Evolutionary conservation across 2,113 vertebrate species (phyloP).

Genomic region (Falcunculus frontatus): DNA sequence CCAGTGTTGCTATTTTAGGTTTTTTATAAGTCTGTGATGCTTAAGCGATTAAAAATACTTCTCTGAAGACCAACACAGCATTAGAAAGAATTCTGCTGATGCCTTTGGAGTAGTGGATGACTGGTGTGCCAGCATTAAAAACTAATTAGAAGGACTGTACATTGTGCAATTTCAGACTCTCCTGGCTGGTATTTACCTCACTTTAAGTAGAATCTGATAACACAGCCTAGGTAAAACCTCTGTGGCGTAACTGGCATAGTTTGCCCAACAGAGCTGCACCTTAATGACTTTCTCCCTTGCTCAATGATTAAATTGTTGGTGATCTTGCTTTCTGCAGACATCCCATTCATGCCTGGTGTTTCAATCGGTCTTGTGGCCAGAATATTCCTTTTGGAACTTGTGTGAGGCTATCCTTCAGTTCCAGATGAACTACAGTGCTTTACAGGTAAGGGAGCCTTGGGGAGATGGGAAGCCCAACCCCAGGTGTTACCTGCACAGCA

Average conservation of each 20-base stretch:
- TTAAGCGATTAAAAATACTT: constrained; percentile 17
- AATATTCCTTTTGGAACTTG: constrained; percentile 97
- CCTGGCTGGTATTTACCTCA: background rate
- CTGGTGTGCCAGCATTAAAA: background rate
- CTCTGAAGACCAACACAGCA: background rate
- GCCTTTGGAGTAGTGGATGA: background rate
- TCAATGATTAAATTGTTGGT: background rate
- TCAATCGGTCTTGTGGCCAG: constrained; percentile 94
- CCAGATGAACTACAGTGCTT: constrained; percentile 85
- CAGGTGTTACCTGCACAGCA: background rate
- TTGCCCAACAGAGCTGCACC: background rate
- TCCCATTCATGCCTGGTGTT: constrained; percentile 96
- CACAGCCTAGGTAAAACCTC: background rate
- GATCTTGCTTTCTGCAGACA: constrained; percentile 75
- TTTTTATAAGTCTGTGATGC: background rate
- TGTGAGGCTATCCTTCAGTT: constrained; percentile 94
- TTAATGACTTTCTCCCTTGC: background rate
- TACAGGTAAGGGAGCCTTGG: constrained; percentile 80
- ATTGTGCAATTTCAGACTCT: background rate
- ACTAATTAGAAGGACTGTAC: background rate
- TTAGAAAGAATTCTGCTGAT: background rate
- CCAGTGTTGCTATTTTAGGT: constrained; percentile 6
- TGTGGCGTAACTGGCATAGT: background rate
- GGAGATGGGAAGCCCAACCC: background rate
- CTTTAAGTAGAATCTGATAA: background rate